Conservation (phyloP, 2,888 invertebrate species). For the Drosophila diplacantha region DNA sequence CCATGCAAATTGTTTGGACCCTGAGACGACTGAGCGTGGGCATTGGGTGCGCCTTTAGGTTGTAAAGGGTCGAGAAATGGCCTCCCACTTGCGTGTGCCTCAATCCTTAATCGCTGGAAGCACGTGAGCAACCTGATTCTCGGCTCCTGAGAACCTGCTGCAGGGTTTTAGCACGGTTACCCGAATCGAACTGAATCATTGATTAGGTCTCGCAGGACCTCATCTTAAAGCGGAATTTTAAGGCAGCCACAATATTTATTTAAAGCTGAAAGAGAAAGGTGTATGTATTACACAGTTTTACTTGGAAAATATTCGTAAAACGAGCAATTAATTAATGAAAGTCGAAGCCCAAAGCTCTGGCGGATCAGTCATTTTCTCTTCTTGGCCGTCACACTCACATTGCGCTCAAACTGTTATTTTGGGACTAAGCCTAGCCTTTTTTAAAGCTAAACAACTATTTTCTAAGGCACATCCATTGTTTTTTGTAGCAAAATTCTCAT, state of each 20-base stretch:
- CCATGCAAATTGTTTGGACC: conserved; percentile 52
- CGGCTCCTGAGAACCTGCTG: neutral
- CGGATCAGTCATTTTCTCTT: neutral
- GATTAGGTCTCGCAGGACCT: conserved; percentile 10
- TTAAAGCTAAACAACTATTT: neutral
- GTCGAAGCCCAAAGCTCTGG: neutral
- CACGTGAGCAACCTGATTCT: conserved; percentile 52
- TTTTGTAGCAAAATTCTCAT: too few species aligned
- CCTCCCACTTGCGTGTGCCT: conserved; percentile 50
- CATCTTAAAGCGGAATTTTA: neutral
- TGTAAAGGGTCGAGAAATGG: conserved; percentile 41
- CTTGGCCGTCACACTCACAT: too few species aligned
- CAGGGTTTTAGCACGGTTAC: conserved; percentile 26
- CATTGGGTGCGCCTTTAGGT: conserved; percentile 52
- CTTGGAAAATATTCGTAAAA: neutral
- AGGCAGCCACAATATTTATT: neutral
- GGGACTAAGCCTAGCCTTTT: too few species aligned
- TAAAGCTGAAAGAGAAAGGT: neutral
- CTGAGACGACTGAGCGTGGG: conserved; percentile 41
- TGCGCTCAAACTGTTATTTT: too few species aligned
- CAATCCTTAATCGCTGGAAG: conserved; percentile 46
- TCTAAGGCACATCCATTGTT: neutral
- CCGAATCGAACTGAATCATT: conserved; percentile 28
- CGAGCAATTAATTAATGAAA: neutral
- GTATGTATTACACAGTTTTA: neutral